These are phyloP conservation scores for Nudaria mundana DNA, from an alignment of 2,888 invertebrate genomes.

Conservation along the genomic window DNA sequence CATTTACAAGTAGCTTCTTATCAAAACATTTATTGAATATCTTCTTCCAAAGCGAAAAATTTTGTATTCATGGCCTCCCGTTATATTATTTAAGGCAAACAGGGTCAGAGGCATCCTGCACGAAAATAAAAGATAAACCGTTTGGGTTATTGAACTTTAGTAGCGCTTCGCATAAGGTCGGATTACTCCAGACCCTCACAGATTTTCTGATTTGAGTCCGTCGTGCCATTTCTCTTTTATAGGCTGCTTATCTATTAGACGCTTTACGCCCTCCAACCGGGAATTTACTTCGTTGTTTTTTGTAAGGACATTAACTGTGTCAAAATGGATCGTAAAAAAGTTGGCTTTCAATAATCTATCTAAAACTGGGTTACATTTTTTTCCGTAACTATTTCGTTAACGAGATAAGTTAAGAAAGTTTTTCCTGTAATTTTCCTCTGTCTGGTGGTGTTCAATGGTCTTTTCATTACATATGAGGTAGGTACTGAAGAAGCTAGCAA, in stretches of 20 bases:
- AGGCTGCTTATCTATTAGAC: neutral
- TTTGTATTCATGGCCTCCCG: conserved; percentile 43
- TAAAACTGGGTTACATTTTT: too few relatives aligned
- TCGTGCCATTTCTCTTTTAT: neutral
- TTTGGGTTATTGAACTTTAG: conserved; percentile 46
- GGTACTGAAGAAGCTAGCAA: too few relatives aligned
- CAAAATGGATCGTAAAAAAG: too few relatives aligned
- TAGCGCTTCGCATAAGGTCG: conserved; percentile 11
- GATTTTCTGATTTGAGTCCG: neutral
- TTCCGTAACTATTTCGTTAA: too few relatives aligned
- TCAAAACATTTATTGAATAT: conserved; percentile 46
- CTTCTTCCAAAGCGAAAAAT: conserved; percentile 34
- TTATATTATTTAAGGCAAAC: conserved; percentile 54
- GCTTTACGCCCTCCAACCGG: too few relatives aligned
- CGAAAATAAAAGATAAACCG: conserved; percentile 43
- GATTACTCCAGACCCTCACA: neutral
- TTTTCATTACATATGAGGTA: too few relatives aligned
- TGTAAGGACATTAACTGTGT: too few relatives aligned
- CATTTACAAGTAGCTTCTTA: conserved; percentile 15
- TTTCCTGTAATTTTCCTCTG: too few relatives aligned
- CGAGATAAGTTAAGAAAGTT: too few relatives aligned
- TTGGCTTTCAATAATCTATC: too few relatives aligned
- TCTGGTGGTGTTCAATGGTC: too few relatives aligned
- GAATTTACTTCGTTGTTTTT: too few relatives aligned
- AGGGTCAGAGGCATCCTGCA: conserved; percentile 51